Evolutionary conservation across 1,140 invertebrate species (phyloP), one percentile per base, ranked within the genome.

Genomic region (Sinella curviseta): DNA sequence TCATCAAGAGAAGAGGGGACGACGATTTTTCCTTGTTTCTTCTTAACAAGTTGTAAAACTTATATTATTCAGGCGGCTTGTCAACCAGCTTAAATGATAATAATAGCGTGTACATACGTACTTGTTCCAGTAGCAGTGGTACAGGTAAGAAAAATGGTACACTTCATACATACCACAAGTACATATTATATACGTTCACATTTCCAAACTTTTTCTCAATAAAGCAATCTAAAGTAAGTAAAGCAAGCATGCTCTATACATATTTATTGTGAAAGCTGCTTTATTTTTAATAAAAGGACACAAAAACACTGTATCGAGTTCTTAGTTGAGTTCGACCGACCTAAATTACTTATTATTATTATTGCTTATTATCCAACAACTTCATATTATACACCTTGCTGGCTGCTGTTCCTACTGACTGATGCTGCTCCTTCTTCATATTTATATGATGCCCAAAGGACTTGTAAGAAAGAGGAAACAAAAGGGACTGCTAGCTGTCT

Each of bases 31-130:
- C 20, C 39, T 48, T 48, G 39, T 48, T 20, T 48, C 39, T 48
- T 48, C 39, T 8, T 48, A 14, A 65, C 65, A 14, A 31, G 65
- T 70, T 70, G 65, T 70, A 70, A 70, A 70, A 70, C 8, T 70
- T 8, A 70, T 30, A 24, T 70, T 8, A 70, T 30, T 12, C 26
- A 8, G 65, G 65, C 65, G 65, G 65, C 31, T 70, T 70, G 65
- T 70, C 65, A 70, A 70, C 65, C 65, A 33, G 65, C 65, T 70
- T 70, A 31, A 70, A 70, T 70, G 65, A 33, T 33, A 70, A 70
- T 33, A 70, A 70, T 8, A 60, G 57, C 4, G 39, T 48, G 4
- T 48, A 48, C 39, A 17, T 48, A 48, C 17, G 39, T 48, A 48
- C 39, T 8, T 48, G 39, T 17, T 4, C 39, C n/a, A n/a, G n/a